Evolutionary conservation across 1,140 invertebrate species (phyloP).

Genomic region (Thalassaphorura encarpata): DNA sequence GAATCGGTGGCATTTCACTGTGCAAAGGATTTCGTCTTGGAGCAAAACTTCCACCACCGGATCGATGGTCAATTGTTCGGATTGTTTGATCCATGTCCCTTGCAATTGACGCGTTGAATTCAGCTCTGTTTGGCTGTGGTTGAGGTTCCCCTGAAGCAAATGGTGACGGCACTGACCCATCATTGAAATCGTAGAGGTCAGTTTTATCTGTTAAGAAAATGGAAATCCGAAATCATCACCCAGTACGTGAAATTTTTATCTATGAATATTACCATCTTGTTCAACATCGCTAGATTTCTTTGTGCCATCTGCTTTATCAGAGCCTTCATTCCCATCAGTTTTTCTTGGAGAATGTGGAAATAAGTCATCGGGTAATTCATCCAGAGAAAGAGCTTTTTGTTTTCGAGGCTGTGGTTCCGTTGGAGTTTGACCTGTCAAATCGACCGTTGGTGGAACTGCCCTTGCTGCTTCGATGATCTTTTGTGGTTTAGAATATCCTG

Average conservation of each 20-base stretch:
- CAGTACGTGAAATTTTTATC: too few relatives aligned
- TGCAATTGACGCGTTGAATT: background rate
- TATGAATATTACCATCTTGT: background rate
- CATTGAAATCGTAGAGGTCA: conserved; percentile 32
- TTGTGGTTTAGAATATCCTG: conserved; percentile 55
- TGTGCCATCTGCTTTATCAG: conserved; percentile 6
- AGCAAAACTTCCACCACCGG: too few relatives aligned
- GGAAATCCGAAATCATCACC: too few relatives aligned
- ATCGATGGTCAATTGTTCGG: conserved; percentile 22
- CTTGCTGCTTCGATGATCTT: conserved; percentile 23
- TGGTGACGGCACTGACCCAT: conserved; percentile 25
- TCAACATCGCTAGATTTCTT: background rate
- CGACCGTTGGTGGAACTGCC: background rate
- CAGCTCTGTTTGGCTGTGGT: background rate
- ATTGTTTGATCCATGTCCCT: conserved; percentile 13
- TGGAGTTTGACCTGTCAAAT: conserved; percentile 4
- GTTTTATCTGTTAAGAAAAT: too few relatives aligned
- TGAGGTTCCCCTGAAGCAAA: conserved; percentile 6
- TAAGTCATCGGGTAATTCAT: conserved; percentile 31
- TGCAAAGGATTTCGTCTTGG: too few relatives aligned
- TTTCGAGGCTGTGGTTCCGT: background rate
- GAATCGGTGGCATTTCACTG: background rate
- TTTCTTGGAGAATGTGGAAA: conserved; percentile 32
- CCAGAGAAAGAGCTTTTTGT: conserved; percentile 23
- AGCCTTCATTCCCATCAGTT: conserved; percentile 21